A percentile compares a stretch with the other conserved stretches of the same genome.
These are phyloP conservation scores for Drosophila athabasca DNA, from an alignment of 1,140 invertebrate species.

Conservation along the genomic window DNA sequence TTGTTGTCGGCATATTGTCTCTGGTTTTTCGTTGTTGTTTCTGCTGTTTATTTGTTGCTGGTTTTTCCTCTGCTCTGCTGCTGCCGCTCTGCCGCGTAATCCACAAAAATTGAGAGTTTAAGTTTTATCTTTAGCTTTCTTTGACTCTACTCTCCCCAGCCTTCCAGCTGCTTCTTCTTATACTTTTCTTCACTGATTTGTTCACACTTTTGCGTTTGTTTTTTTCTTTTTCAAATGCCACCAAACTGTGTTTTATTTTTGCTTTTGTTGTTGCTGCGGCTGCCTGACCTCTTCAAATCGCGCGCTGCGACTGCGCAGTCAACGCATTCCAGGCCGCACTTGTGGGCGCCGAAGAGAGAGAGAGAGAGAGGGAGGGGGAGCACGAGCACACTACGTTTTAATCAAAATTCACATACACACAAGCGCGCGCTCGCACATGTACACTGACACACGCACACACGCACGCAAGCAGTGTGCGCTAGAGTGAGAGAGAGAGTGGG, in stretches of 20 bases:
- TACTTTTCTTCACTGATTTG: conserved; percentile 8
- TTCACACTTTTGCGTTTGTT: conserved; percentile 57
- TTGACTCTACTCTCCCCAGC: too few relatives aligned
- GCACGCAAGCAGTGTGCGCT: neutral
- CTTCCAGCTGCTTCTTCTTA: conserved; percentile 17
- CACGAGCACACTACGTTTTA: conserved; percentile 69
- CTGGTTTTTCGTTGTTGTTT: conserved; percentile 17
- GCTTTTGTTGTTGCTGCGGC: conserved; percentile 25
- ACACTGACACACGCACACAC: too few relatives aligned
- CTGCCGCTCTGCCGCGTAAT: conserved; percentile 54
- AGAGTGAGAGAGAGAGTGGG: conserved; percentile 20
- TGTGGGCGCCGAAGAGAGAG: conserved; percentile 38
- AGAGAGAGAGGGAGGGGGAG: conserved; percentile 32
- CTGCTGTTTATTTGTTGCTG: conserved; percentile 18
- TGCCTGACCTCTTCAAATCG: conserved; percentile 71
- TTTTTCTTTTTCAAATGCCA: conserved; percentile 11
- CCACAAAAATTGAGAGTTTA: conserved; percentile 59
- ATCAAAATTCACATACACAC: conserved; percentile 70
- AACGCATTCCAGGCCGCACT: conserved; percentile 67
- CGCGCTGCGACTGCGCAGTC: conserved; percentile 73
- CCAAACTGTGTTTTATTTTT: conserved; percentile 21
- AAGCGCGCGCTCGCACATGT: conserved; percentile 10
- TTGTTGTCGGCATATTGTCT: conserved; percentile 51
- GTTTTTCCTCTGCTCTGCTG: conserved; percentile 8
- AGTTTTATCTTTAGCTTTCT: conserved; percentile 1